These are phyloP conservation scores for Aldrovandia affinis DNA, from an alignment of 2,797 vertebrate genomes.

Conservation along the genomic window DNA sequence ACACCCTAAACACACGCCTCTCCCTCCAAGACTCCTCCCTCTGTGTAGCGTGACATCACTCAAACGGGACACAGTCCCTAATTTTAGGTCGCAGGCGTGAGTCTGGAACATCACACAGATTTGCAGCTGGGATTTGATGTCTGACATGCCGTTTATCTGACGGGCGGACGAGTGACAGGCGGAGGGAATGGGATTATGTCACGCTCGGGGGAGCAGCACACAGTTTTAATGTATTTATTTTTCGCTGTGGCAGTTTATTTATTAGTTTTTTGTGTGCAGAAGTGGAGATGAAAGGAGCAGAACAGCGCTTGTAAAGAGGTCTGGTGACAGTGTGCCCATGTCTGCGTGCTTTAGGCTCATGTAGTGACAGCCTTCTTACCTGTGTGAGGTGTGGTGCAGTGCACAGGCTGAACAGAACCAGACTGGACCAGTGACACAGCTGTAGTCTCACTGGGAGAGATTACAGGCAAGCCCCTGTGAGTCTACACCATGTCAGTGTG, in stretches of 20 bases:
- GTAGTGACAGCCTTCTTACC: conserved; percentile 36
- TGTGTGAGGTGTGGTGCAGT: conserved; percentile 57
- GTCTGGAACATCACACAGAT: conserved; percentile 59
- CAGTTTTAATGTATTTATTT: background rate
- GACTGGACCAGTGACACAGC: conserved; percentile 64
- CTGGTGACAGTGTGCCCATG: background rate
- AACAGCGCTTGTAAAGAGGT: conserved; percentile 4
- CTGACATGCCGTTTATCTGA: conserved; percentile 41
- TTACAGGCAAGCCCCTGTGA: no score
- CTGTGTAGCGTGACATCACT: background rate
- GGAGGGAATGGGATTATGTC: conserved; percentile 13
- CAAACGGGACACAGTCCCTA: conserved; percentile 33
- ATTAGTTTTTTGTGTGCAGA: conserved; percentile 33
- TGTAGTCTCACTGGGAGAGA: conserved; percentile 50
- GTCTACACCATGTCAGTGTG: no score
- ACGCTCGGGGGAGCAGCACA: conserved; percentile 39
- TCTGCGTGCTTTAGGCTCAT: background rate
- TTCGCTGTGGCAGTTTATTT: background rate
- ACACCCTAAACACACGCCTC: no score
- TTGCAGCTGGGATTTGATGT: conserved; percentile 53
- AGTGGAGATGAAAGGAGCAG: conserved; percentile 11
- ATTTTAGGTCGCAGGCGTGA: conserved; percentile 49
- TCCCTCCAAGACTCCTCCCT: background rate
- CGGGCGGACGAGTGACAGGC: conserved; percentile 1
- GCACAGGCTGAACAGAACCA: conserved; percentile 66